A percentile compares a stretch with the other conserved stretches of the same genome.
Evolutionary conservation across 2,797 vertebrate species (phyloP).

Genomic region (Gymnocypris eckloni): DNA sequence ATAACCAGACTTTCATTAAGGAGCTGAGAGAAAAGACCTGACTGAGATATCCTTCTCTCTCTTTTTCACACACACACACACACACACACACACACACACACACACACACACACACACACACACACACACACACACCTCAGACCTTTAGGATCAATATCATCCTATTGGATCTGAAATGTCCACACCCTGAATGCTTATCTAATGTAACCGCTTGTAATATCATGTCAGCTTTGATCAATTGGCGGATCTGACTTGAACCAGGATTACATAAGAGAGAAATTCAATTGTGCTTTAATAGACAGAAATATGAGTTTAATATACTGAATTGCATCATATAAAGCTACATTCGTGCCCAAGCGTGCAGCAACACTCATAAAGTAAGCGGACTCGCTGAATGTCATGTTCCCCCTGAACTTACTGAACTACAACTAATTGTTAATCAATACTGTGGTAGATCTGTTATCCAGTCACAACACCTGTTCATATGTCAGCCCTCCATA

Average conservation of each 20-base stretch:
- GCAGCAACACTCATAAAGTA: background rate
- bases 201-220: constrained; percentile 49
- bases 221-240: constrained; percentile 53
- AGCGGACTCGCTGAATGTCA: background rate
- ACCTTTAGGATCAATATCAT: constrained; percentile 56
- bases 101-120: background rate
- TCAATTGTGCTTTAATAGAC: constrained; percentile 36
- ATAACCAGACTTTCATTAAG: constrained; percentile 58
- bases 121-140: background rate
- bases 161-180: constrained; percentile 53
- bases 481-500: background rate
- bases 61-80: background rate
- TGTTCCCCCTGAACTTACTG: constrained; percentile 18
- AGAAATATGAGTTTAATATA: constrained; percentile 44
- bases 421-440: constrained; percentile 24
- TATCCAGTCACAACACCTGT: background rate
- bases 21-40: constrained; percentile 34
- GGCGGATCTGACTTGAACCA: constrained; percentile 35
- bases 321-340: constrained; percentile 17
- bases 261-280: constrained; percentile 29
- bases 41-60: constrained; percentile 40
- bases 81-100: too few species aligned
- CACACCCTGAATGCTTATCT: constrained; percentile 52
- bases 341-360: background rate
- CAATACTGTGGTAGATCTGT: constrained; percentile 7